Evolutionary conservation across 2,797 vertebrate genomes (phyloP), one percentile per base, ranked within the genome.

Genomic region (Tauraco hartlaubi): DNA sequence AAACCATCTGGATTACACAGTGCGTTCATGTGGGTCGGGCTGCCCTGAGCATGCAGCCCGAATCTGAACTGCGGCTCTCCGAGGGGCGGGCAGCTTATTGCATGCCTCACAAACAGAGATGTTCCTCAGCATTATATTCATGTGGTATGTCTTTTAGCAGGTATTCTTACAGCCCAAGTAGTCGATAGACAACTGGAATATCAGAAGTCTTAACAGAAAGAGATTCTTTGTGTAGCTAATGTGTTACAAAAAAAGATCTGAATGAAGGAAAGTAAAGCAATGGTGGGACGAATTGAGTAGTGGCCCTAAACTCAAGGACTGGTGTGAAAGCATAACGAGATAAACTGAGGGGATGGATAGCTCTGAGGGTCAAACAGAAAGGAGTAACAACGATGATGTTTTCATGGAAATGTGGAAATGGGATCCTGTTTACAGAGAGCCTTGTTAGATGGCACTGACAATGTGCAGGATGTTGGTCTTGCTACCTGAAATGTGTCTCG

Each of bases 301-400:
- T 77, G 17, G 4, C 18, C 26, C 9, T 59, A 67, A 71, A 73
- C 7, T 17, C 8, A 43, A 54, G 20, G 46, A 51, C 26, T 46
- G 11, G 15, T 62, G 19, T 51, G 56, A 79, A 74, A 43, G 67
- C 55, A 22, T 29, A 39, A 37, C 0, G 3, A 49, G 15, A 48
- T 62, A 52, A 84, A 23, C 13, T 33, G 12, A 48, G 33, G 31
- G 18, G 20, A 17, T 44, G 22, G 15, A 16, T 44, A 43, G 17
- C 11, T 56, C 44, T 93, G 48, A 44, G 31, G 13, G 55, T 66
- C 17, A 58, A 74, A 76, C 4, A 35, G 52, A 71, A 92, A 46
- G 15, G 25, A 64, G 5, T 29, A 63, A 28, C 1, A 0, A 17
- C 43, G 12, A n/a, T 28, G n/a, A 1, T 2, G 1, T 73, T 83